Conservation (phyloP, 2,797 vertebrate species). For the Lacerta agilis region DNA sequence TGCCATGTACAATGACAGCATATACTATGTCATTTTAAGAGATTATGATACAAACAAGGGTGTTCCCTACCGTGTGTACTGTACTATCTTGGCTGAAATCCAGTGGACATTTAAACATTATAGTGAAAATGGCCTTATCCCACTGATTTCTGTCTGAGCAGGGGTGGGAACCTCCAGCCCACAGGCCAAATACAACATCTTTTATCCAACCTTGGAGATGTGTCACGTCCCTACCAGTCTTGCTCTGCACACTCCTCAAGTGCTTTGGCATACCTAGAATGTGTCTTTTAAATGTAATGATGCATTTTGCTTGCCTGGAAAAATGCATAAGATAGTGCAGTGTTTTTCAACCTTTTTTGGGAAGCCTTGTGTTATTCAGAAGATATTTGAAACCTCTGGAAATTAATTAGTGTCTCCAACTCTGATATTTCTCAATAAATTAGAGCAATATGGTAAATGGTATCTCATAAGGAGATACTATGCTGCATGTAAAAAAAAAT, state of each 20-base stretch:
- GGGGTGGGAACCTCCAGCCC: no score
- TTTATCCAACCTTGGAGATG: no score
- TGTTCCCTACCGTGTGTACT: conserved; percentile 36
- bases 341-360: no score
- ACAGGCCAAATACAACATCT: no score
- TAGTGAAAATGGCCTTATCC: no score
- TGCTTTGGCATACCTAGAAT: no score
- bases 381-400: not conserved
- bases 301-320: no score
- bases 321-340: no score
- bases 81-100: conserved; percentile 2
- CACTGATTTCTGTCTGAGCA: not conserved
- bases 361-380: not conserved
- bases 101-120: not conserved
- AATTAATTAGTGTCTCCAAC: not conserved
- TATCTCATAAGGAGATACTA: not conserved
- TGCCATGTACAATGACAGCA: conserved; percentile 51
- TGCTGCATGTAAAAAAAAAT: not conserved
- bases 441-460: no score
- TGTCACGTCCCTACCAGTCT: no score
- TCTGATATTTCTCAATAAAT: not conserved
- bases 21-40: conserved; percentile 57
- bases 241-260: no score
- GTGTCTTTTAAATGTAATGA: no score
- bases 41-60: conserved; percentile 17